Base-by-base conservation (phyloP, 2,113 vertebrate genomes). In the Empidonax alnorum region DNA sequence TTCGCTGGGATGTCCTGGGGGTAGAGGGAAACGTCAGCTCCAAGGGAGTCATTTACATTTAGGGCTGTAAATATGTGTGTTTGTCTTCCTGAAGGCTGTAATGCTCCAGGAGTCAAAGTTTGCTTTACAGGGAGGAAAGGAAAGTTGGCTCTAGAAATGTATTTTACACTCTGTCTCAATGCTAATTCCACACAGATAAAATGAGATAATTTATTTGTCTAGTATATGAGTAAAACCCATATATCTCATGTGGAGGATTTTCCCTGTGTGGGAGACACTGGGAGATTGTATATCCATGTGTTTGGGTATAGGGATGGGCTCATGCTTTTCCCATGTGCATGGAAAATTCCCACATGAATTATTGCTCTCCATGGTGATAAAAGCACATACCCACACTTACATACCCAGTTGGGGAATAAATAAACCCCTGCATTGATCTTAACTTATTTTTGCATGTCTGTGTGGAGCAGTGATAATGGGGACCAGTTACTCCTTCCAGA, bases 401-500 rank as follows among this genome's bases (percentile, higher is more conserved):
- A 46, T 8, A 42, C 53, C 55, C 72, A 27, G 25, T 1, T 75
- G 72, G 49, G 84, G 65, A 47, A 58, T 35, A 81, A 84, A 73
- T n/a, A 71, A 86, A 55, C 5, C 2, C 59, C 90, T 53, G 0
- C 14, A 0, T 35, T 68, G 72, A 88, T 71, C 71, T 73, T 10
- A 39, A 4, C 23, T 63, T 62, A 10, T 31, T 59, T 37, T 59
- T 49, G 0, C 65, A 7, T 6, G 66, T 52, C 93, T 87, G 76
- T 63, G 69, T 61, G 75, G 42, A 77, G 65, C 68, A 4, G 1
- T 69, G 93, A 79, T 94, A 80, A 92, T 74, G 74, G 90, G 92
- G 62, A 52, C 66, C 37, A 31, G 91, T 87, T 72, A 42, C 94
- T 95, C 89, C 55, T 94, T 69, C 66, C 97, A 77, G 44, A 95